Percentiles rank a stretch among this genome's conserved stretches.
These are phyloP conservation scores for Caenorhabditis inopinata DNA, from an alignment of 1,140 invertebrate species.

Conservation along the genomic window DNA sequence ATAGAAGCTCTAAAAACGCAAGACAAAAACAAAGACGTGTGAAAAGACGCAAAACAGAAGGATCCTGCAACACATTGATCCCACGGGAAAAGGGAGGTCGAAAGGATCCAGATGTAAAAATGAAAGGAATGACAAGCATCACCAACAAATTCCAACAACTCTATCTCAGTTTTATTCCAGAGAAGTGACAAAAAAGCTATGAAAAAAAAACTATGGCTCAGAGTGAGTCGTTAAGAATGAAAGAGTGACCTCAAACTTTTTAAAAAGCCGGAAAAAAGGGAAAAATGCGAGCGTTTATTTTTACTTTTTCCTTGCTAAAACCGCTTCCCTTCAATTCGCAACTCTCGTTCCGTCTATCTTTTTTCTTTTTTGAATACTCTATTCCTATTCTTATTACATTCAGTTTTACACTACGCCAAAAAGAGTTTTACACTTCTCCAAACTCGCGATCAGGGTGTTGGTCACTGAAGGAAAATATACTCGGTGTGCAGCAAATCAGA, in stretches of 20 bases:
- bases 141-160: background rate
- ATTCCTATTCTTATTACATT: background rate
- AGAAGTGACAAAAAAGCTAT: too few species aligned
- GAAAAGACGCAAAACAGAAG: conserved; percentile 10
- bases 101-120: background rate
- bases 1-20: too few species aligned
- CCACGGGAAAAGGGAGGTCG: background rate
- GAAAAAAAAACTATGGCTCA: too few species aligned
- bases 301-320: conserved; percentile 10
- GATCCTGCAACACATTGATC: conserved; percentile 18
- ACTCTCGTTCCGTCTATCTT: conserved; percentile 18
- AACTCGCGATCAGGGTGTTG: background rate
- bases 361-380: background rate
- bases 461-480: conserved; percentile 22
- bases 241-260: conserved; percentile 21
- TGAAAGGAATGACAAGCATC: background rate
- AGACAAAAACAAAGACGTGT: conserved; percentile 21
- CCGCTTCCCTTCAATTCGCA: conserved; percentile 28
- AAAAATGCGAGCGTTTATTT: conserved; percentile 18
- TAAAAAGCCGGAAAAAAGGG: background rate
- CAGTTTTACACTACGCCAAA: background rate
- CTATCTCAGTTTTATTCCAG: too few species aligned
- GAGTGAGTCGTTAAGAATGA: conserved; percentile 9
- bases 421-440: too few species aligned
- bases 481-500: conserved; percentile 12